phyloP scores from a whole-genome alignment of 2,888 invertebrate species.

The Myathropa florea region DNA sequence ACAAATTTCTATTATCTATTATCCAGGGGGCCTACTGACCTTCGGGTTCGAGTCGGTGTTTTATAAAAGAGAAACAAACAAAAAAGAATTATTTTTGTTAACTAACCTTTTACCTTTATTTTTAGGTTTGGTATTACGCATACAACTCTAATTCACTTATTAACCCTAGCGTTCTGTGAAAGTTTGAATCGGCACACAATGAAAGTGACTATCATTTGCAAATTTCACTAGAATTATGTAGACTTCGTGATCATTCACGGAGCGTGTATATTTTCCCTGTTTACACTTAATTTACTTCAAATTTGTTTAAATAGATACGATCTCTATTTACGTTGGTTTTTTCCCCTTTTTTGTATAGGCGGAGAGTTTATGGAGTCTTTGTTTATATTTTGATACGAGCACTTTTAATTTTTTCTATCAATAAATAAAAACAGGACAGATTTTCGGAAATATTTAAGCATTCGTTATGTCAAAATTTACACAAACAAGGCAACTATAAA shows the following conservation, averaged over 20 bases:
- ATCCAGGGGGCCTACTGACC: neutral
- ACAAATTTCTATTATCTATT: neutral
- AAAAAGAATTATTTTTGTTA: too few relatives aligned
- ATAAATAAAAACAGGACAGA: too few relatives aligned
- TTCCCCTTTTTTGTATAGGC: too few relatives aligned
- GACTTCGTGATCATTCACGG: constrained; percentile 24
- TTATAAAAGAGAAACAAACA: neutral
- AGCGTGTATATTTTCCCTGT: neutral
- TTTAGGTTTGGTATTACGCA: neutral
- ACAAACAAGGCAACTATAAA: too few relatives aligned
- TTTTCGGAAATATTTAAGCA: too few relatives aligned
- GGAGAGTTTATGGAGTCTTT: too few relatives aligned
- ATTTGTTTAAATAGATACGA: constrained; percentile 25
- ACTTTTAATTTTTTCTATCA: too few relatives aligned
- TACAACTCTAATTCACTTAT: neutral
- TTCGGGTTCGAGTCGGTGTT: neutral
- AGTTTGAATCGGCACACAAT: neutral
- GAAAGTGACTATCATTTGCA: constrained; percentile 6
- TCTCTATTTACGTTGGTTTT: neutral
- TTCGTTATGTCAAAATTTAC: too few relatives aligned
- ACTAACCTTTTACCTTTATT: neutral
- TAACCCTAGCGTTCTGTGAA: neutral
- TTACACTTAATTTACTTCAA: constrained; percentile 46
- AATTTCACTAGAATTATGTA: constrained; percentile 4
- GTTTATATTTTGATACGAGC: too few relatives aligned